Conservation (phyloP, 2,113 vertebrate genomes). For the Corythoichthys haematopterus region DNA sequence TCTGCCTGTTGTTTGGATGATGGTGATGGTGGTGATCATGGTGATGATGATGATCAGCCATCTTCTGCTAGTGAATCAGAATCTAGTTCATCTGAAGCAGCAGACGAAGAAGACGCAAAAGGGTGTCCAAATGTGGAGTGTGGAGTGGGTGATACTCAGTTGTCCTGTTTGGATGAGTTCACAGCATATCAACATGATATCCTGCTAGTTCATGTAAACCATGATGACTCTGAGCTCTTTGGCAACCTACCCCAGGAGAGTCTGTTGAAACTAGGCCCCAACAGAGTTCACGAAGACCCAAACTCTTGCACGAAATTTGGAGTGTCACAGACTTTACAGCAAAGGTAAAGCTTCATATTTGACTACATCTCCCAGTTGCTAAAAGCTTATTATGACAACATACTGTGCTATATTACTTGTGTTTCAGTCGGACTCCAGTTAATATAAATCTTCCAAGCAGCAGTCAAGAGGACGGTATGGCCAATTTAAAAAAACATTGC, state of each 20-base stretch:
- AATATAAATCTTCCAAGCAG: not conserved
- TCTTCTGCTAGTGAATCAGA: not conserved
- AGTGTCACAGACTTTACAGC: not conserved
- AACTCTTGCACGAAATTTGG: not conserved
- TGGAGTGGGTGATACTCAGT: not conserved
- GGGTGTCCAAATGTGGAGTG: not conserved
- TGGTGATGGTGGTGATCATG: not conserved
- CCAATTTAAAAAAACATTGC: not conserved
- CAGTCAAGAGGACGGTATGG: conserved; percentile 35
- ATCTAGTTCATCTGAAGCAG: not conserved
- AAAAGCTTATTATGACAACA: not conserved
- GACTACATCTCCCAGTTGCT: not conserved
- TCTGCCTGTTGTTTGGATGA: conserved; percentile 18
- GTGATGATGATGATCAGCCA: not conserved
- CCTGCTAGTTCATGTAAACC: conserved; percentile 81
- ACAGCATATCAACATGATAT: conserved; percentile 83
- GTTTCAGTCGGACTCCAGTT: conserved; percentile 41
- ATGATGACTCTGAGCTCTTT: conserved; percentile 87
- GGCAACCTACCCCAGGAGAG: conserved; percentile 51
- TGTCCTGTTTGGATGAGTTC: conserved; percentile 67
- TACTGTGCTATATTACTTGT: not conserved
- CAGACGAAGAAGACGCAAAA: not conserved
- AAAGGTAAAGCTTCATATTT: conserved; percentile 33
- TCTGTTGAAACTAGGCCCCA: conserved; percentile 38
- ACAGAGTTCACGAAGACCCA: conserved; percentile 12